Evolutionary conservation across 1,140 invertebrate species (phyloP), one percentile per base, ranked within the genome.

Genomic region (Mactra quadrangularis): DNA sequence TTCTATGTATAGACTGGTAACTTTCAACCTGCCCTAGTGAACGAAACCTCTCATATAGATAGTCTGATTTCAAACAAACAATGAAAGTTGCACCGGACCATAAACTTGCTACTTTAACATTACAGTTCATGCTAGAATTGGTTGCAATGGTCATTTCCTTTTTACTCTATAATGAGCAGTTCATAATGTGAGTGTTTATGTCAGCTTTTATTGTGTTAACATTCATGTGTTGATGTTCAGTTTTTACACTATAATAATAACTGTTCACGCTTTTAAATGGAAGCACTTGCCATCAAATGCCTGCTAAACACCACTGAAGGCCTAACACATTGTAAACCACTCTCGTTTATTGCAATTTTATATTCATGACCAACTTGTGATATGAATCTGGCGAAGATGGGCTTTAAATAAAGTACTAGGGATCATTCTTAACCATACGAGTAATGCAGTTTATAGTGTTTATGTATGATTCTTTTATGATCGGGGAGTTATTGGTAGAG

Each of bases 291-390:
- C 38, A 35, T 60, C 55, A 76, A 76, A 27, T 25, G 53, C 74
- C 29, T 62, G 59, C 74, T 50, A 76, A 76, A 60, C 57, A 76
- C 74, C 59, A 76, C 25, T 55, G 59, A 31, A 35, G 53, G 27
- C 66, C 57, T 60, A 47, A 81, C 64, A 60, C 55, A 71, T 50
- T 81, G 77, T 81, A 53, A 68, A 81, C 70, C 77, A 81, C 77
- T 81, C 66, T 55, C 38, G 7, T 81, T 81, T 81, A 81, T 60
- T 25, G 29, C 64, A 71, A 38, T 81, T 81, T 81, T 81, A 81
- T 81, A 76, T 81, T 59, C 64, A 81, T 60, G 66, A 81, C 53
- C 77, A 59, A 81, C 22, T 81, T 70, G 47, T 81, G 47, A 59
- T 81, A 66, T 68, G 77, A 66, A 64, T 64, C 76, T 55, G 59